A percentile compares a stretch with the other conserved stretches of the same genome.
These are phyloP conservation scores for Marmota flaviventris DNA, from an alignment of 2,113 vertebrate species.

Conservation along the genomic window DNA sequence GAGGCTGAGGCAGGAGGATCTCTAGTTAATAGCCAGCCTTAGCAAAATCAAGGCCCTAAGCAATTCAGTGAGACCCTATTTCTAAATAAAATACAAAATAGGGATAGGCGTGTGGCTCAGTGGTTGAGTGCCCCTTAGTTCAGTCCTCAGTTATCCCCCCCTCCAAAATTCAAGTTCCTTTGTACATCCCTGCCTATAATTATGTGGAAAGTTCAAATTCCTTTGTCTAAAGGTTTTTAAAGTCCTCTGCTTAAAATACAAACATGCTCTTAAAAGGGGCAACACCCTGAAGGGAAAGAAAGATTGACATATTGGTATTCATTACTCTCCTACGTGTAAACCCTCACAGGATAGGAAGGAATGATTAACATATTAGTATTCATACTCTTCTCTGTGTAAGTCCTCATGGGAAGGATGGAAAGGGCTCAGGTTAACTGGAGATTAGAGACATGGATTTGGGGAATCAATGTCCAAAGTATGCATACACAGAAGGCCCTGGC, in stretches of 20 bases:
- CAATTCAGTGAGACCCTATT: too few relatives aligned
- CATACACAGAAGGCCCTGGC: not conserved
- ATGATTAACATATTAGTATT: not conserved
- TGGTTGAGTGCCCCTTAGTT: too few relatives aligned
- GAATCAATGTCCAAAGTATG: not conserved
- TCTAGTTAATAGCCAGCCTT: too few relatives aligned
- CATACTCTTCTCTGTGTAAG: too few relatives aligned
- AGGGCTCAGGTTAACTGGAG: not conserved
- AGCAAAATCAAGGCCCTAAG: too few relatives aligned
- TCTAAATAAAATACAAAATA: too few relatives aligned
- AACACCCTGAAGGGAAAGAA: not conserved
- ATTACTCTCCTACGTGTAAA: too few relatives aligned
- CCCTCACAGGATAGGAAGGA: not conserved
- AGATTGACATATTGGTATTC: not conserved
- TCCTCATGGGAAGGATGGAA: not conserved
- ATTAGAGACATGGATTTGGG: not conserved
- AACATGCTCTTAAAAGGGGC: not conserved
- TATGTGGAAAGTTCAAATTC: not conserved
- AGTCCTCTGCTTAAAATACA: not conserved
- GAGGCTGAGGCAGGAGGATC: too few relatives aligned
- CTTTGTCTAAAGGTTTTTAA: slow-evolving; percentile 8
- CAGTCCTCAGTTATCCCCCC: too few relatives aligned
- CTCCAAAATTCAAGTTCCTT: not conserved
- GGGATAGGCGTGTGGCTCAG: too few relatives aligned
- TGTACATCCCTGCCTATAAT: not conserved